These are phyloP conservation scores for Heteromyza rotundicornis DNA, from an alignment of 2,888 invertebrate genomes.

Conservation along the genomic window DNA sequence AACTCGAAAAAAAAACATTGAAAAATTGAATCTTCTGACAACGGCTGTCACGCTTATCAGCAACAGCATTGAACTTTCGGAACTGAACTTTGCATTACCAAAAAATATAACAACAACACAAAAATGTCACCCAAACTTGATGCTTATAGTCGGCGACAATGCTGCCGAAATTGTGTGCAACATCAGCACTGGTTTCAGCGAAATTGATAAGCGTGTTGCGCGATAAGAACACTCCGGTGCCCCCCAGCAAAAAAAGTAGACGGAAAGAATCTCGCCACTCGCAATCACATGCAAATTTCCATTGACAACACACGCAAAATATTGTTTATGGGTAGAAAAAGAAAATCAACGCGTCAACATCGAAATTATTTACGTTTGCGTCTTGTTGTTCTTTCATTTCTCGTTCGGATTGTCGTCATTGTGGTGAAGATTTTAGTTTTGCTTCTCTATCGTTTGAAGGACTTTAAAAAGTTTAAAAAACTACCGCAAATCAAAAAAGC, in stretches of 20 bases:
- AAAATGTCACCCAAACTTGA: constrained; percentile 37
- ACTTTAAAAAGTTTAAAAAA: constrained; percentile 46
- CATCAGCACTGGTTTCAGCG: not conserved
- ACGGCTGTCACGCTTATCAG: constrained; percentile 30
- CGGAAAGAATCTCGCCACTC: constrained; percentile 28
- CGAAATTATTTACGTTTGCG: constrained; percentile 63
- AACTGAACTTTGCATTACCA: not conserved
- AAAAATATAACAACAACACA: not conserved
- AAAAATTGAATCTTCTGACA: not conserved
- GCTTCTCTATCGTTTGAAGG: constrained; percentile 54
- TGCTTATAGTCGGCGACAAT: constrained; percentile 26
- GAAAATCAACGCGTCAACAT: constrained; percentile 61
- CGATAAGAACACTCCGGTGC: constrained; percentile 12
- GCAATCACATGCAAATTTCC: constrained; percentile 17
- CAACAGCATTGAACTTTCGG: constrained; percentile 38
- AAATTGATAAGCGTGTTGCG: constrained; percentile 11
- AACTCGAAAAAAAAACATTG: no score
- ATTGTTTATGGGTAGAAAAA: constrained; percentile 63
- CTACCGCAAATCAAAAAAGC: constrained; percentile 10
- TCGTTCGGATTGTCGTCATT: constrained; percentile 41
- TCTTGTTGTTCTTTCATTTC: constrained; percentile 55
- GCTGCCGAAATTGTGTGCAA: constrained; percentile 32
- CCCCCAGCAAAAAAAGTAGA: not conserved
- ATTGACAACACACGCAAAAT: constrained; percentile 11
- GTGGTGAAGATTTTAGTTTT: constrained; percentile 51